These are phyloP conservation scores for Pseudotriccus pelzelni DNA, from an alignment of 2,797 vertebrate species.

Conservation along the genomic window DNA sequence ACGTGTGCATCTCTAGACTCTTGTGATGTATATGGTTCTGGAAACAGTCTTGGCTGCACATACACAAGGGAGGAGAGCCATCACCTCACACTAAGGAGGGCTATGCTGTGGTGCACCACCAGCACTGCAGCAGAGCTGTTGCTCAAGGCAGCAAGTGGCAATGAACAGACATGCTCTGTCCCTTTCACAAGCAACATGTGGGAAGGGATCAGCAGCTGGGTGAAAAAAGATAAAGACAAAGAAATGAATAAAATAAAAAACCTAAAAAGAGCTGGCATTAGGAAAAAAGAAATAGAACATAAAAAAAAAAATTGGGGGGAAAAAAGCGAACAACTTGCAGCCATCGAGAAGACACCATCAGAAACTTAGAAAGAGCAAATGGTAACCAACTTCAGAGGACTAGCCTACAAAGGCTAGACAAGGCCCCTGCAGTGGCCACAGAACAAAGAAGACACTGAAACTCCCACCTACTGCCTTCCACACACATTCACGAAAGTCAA, in stretches of 20 bases:
- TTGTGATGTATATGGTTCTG: rapidly evolving
- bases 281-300: background rate
- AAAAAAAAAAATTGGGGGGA: rapidly evolving
- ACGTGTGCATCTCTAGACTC: rapidly evolving
- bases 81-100: background rate
- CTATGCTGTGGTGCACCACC: background rate
- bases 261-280: background rate
- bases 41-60: background rate
- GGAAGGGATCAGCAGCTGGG: background rate
- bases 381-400: background rate
- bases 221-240: background rate
- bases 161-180: background rate
- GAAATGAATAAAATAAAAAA: background rate
- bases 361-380: background rate
- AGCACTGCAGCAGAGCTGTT: background rate
- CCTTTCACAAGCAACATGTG: rapidly evolving
- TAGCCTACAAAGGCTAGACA: background rate
- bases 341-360: background rate
- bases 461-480: background rate
- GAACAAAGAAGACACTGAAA: background rate
- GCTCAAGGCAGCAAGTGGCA: rapidly evolving
- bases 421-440: background rate
- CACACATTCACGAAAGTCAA: rapidly evolving
- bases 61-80: rapidly evolving
- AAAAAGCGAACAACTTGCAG: background rate